Evolutionary conservation across 2,113 vertebrate genomes (phyloP).

Genomic region (Etheostoma spectabile): DNA sequence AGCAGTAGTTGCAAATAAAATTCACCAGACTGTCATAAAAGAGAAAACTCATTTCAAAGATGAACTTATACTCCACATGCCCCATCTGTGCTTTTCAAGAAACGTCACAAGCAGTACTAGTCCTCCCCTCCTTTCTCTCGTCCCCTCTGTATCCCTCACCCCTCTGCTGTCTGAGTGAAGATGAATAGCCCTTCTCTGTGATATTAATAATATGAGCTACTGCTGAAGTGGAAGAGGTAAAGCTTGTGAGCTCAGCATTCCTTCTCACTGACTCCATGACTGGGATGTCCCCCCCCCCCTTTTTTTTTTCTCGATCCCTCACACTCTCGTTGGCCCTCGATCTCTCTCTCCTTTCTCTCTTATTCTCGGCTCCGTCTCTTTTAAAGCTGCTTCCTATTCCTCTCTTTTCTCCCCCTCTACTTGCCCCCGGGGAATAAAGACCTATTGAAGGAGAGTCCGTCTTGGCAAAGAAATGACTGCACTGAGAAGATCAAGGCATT

Average conservation of each 20-base stretch:
- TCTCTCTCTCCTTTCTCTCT: slow-evolving; percentile 42
- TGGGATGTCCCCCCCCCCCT: slow-evolving; percentile 43
- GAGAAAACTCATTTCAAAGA: slow-evolving; percentile 63
- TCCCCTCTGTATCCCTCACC: slow-evolving; percentile 49
- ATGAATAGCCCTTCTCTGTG: slow-evolving; percentile 77
- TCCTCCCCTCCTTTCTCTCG: slow-evolving; percentile 44
- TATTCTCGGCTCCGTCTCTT: slow-evolving; percentile 47
- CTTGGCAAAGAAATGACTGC: slow-evolving; percentile 70
- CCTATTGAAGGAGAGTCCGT: slow-evolving; percentile 66
- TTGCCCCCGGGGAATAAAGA: slow-evolving; percentile 60
- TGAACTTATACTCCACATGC: slow-evolving; percentile 65
- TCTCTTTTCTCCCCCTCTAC: slow-evolving; percentile 19
- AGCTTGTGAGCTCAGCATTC: slow-evolving; percentile 84
- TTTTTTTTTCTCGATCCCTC: slow-evolving; percentile 52
- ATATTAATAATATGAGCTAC: slow-evolving; percentile 83
- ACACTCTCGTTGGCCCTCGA: slow-evolving; percentile 49
- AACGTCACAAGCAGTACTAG: slow-evolving; percentile 52
- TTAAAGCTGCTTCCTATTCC: slow-evolving; percentile 36
- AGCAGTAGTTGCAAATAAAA: slow-evolving; percentile 64
- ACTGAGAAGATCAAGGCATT: slow-evolving; percentile 78
- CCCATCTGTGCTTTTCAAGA: slow-evolving; percentile 72
- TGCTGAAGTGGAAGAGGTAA: slow-evolving; percentile 78
- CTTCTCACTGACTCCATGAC: slow-evolving; percentile 81
- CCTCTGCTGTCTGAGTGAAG: slow-evolving; percentile 72
- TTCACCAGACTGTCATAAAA: slow-evolving; percentile 62